Conservation (phyloP, 2,888 invertebrate species). For the Bellardia bayeri region DNA sequence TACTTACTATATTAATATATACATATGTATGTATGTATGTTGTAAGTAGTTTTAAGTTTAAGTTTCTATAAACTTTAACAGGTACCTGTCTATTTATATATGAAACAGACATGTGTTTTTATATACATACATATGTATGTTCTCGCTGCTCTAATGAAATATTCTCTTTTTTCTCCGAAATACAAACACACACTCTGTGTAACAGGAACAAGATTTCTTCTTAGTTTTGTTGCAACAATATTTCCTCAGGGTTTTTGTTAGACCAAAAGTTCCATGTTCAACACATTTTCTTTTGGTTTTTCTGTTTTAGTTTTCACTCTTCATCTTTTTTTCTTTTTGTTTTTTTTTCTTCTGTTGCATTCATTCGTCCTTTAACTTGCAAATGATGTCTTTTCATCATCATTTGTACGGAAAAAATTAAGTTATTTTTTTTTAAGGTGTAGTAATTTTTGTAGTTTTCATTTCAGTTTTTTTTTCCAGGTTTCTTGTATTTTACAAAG, state of each 20-base stretch:
- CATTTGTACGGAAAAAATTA: conserved; percentile 34
- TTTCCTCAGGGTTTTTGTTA: conserved; percentile 67
- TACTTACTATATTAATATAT: too few relatives aligned
- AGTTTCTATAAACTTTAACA: conserved; percentile 17
- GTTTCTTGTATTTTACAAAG: conserved; percentile 57
- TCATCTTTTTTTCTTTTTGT: conserved; percentile 22
- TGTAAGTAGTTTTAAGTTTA: background rate
- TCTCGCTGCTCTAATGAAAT: conserved; percentile 28
- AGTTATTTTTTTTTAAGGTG: conserved; percentile 10
- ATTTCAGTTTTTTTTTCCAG: conserved; percentile 12
- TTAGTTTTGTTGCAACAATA: conserved; percentile 39
- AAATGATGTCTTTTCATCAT: conserved; percentile 71
- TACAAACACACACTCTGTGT: background rate
- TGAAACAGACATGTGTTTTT: background rate
- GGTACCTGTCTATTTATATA: background rate
- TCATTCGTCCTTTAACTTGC: conserved; percentile 46
- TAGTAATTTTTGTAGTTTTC: conserved; percentile 49
- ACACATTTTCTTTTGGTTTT: conserved; percentile 58
- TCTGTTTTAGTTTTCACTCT: conserved; percentile 30
- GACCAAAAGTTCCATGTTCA: conserved; percentile 64
- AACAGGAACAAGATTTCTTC: conserved; percentile 3
- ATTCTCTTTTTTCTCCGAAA: conserved; percentile 20
- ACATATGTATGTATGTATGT: background rate
- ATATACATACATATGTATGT: background rate
- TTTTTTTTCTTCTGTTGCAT: background rate